These are phyloP conservation scores for Marcusenius ussheri DNA, from an alignment of 2,113 vertebrate genomes.

Conservation along the genomic window DNA sequence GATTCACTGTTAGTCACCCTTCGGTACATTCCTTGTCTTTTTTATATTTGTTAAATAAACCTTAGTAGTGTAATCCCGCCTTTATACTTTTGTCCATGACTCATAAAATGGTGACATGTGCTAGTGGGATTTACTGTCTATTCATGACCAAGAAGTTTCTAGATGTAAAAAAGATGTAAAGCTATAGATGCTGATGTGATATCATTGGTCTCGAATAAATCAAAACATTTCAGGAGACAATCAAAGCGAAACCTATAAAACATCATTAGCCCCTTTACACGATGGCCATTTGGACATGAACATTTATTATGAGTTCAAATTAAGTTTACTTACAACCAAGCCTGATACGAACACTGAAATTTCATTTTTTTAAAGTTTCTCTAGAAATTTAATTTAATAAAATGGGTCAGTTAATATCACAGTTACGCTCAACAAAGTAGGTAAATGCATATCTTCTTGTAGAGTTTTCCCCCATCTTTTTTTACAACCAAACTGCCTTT, in stretches of 20 bases:
- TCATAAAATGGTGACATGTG: constrained; percentile 56
- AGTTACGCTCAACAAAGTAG: not conserved
- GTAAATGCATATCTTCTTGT: not conserved
- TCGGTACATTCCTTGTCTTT: not conserved
- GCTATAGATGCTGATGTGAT: not conserved
- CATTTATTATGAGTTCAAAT: not conserved
- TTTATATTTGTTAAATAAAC: not conserved
- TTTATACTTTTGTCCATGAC: not conserved
- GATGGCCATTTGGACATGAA: not conserved
- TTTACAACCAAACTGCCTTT: not conserved
- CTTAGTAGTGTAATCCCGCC: not conserved
- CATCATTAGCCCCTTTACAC: not conserved
- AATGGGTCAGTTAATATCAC: not conserved
- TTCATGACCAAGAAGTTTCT: not conserved
- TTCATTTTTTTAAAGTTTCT: too few relatives aligned
- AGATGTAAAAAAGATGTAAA: not conserved
- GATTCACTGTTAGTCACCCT: constrained; percentile 39
- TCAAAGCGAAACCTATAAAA: not conserved
- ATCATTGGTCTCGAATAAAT: not conserved
- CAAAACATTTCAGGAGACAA: not conserved
- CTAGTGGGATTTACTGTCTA: constrained; percentile 7
- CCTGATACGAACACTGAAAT: not conserved
- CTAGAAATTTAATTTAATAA: not conserved
- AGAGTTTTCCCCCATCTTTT: not conserved
- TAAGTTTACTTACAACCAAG: not conserved